Percentiles rank a stretch among this genome's conserved stretches.
These are phyloP conservation scores for Folsomia manolachei DNA, from an alignment of 2,888 invertebrate species.

Conservation along the genomic window DNA sequence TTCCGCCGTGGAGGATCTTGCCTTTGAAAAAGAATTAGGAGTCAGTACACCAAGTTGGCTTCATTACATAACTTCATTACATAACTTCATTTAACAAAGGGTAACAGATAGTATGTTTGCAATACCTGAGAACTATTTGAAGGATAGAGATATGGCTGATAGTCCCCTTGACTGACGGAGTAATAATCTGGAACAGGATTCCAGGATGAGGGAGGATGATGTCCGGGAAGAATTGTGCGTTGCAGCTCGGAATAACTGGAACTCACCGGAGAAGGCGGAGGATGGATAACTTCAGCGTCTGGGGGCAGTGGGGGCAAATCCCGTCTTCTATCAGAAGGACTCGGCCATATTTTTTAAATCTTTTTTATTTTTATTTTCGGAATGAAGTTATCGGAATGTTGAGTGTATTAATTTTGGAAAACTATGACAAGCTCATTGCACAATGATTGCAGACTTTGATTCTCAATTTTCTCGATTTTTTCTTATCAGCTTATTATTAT, in stretches of 20 bases:
- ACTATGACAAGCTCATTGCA: too few species aligned
- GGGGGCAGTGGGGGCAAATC: slow-evolving; percentile 52
- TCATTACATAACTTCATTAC: slow-evolving; percentile 6
- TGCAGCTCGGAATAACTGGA: slow-evolving; percentile 85
- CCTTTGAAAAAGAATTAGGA: slow-evolving; percentile 26
- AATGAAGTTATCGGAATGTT: not conserved
- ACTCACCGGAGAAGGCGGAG: slow-evolving; percentile 78
- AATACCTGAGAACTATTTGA: slow-evolving; percentile 47
- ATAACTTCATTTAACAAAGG: not conserved
- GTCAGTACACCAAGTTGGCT: too few species aligned
- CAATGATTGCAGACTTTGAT: too few species aligned
- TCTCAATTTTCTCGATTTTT: too few species aligned
- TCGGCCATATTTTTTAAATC: slow-evolving; percentile 18
- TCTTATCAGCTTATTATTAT: too few species aligned
- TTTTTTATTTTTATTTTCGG: too few species aligned
- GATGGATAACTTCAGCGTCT: slow-evolving; percentile 71
- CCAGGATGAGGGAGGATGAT: slow-evolving; percentile 61
- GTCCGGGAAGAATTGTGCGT: slow-evolving; percentile 74
- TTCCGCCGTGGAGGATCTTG: slow-evolving; percentile 47
- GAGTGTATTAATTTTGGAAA: not conserved
- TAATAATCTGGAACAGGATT: slow-evolving; percentile 41
- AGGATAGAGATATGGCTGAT: slow-evolving; percentile 47
- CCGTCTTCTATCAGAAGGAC: slow-evolving; percentile 29
- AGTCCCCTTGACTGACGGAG: slow-evolving; percentile 41
- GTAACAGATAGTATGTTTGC: not conserved